Evolutionary conservation across 2,797 vertebrate genomes (phyloP).

Genomic region (Notamacropus eugenii): DNA sequence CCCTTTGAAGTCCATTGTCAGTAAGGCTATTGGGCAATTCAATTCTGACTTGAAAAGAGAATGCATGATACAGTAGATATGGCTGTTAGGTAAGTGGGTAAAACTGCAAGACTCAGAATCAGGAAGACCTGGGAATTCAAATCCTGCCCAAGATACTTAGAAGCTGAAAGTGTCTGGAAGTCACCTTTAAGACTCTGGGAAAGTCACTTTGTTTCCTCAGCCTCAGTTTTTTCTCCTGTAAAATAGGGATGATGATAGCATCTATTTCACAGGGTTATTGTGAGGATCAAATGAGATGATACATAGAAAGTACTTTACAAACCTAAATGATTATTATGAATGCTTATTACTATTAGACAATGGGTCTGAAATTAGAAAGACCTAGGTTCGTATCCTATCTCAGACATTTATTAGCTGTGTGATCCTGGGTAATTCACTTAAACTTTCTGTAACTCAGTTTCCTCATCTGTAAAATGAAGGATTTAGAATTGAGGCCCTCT

Average conservation of each 20-base stretch:
- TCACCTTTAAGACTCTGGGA: neutral
- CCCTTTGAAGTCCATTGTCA: neutral
- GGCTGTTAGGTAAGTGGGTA: neutral
- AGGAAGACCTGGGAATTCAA: neutral
- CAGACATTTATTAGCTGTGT: neutral
- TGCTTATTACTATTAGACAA: neutral
- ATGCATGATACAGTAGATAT: neutral
- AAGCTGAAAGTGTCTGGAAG: neutral
- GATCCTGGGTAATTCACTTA: neutral
- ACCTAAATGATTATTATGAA: neutral
- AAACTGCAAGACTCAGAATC: neutral
- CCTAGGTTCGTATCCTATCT: neutral
- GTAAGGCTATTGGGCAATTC: neutral
- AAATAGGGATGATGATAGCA: neutral
- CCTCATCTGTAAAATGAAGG: neutral
- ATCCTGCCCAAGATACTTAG: neutral
- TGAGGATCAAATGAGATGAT: neutral
- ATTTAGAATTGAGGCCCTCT: neutral
- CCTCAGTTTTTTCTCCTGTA: neutral
- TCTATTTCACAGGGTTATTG: neutral
- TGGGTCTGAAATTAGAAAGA: neutral
- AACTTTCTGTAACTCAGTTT: neutral
- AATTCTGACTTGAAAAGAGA: neutral
- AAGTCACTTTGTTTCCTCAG: neutral
- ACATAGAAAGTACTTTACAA: neutral